Evolutionary conservation across 2,888 invertebrate genomes (phyloP).

Genomic region (Hermodice carunculata): DNA sequence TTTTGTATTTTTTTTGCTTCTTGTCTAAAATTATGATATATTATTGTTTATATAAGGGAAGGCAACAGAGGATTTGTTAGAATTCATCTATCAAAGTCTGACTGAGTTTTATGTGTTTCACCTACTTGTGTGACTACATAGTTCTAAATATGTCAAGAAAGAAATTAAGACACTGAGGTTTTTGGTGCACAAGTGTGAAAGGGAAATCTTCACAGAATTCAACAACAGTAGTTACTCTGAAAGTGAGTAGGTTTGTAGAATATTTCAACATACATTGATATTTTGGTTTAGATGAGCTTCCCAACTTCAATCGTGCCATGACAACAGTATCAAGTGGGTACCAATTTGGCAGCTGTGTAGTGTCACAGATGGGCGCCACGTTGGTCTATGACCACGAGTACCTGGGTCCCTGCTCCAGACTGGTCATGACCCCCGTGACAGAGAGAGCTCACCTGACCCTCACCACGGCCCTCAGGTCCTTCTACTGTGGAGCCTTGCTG

Average conservation of each 20-base stretch:
- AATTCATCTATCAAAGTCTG: too few relatives aligned
- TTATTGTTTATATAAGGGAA: too few relatives aligned
- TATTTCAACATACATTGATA: neutral
- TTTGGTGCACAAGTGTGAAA: too few relatives aligned
- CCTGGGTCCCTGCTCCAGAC: slow-evolving; percentile 52
- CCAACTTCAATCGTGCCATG: slow-evolving; percentile 42
- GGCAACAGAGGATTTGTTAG: too few relatives aligned
- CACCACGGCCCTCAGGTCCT: slow-evolving; percentile 60
- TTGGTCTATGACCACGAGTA: slow-evolving; percentile 66
- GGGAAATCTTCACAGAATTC: too few relatives aligned
- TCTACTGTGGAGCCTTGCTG: slow-evolving; percentile 63
- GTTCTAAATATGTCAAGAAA: too few relatives aligned
- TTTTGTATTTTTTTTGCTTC: too few relatives aligned
- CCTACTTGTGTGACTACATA: too few relatives aligned
- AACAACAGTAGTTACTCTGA: too few relatives aligned
- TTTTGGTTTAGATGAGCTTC: neutral
- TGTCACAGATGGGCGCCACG: slow-evolving; percentile 61
- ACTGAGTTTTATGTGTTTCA: too few relatives aligned
- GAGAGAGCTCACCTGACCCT: slow-evolving; percentile 63
- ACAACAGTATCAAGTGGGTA: slow-evolving; percentile 62
- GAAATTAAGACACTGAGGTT: too few relatives aligned
- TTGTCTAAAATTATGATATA: too few relatives aligned
- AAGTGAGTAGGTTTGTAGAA: neutral
- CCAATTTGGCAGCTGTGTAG: slow-evolving; percentile 59
- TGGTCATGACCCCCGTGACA: slow-evolving; percentile 64